A percentile compares a stretch with the other conserved stretches of the same genome.
Evolutionary conservation across 2,888 invertebrate species (phyloP).

Genomic region (Drosophila paucipuncta): DNA sequence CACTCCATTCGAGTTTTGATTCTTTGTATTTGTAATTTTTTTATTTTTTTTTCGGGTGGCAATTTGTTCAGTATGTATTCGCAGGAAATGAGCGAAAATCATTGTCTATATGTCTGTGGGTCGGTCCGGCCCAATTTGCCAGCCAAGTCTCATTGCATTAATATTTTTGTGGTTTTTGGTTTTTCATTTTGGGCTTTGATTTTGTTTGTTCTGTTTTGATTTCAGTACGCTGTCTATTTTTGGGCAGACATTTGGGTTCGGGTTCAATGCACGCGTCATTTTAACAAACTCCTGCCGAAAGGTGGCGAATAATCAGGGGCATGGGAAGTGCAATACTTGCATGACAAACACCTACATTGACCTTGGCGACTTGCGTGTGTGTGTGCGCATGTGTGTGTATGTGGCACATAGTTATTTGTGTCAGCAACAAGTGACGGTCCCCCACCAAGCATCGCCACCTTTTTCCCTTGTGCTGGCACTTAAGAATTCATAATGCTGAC

Average conservation of each 20-base stretch:
- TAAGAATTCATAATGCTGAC: constrained; percentile 32
- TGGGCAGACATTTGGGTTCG: constrained; percentile 13
- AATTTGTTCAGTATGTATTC: constrained; percentile 35
- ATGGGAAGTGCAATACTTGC: background rate
- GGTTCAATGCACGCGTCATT: constrained; percentile 70
- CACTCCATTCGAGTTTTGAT: background rate
- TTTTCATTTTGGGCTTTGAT: constrained; percentile 3
- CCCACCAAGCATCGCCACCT: background rate
- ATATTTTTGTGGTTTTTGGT: constrained; percentile 6
- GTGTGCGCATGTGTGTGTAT: background rate
- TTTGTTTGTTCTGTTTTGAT: constrained; percentile 10
- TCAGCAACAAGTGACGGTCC: constrained; percentile 60
- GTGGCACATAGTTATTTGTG: constrained; percentile 24
- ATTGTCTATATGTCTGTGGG: constrained; percentile 60
- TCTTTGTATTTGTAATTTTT: background rate
- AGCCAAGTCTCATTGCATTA: constrained; percentile 40
- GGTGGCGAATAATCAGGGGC: background rate
- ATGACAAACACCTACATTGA: constrained; percentile 41
- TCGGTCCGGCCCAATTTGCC: constrained; percentile 56
- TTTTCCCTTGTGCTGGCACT: background rate
- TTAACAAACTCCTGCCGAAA: background rate
- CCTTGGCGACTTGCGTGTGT: constrained; percentile 48
- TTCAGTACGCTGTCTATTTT: constrained; percentile 12
- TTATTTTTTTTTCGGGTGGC: background rate
- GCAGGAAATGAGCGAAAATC: constrained; percentile 73